Base-by-base conservation (phyloP, 2,888 invertebrate species). In the Abrostola tripartita region DNA sequence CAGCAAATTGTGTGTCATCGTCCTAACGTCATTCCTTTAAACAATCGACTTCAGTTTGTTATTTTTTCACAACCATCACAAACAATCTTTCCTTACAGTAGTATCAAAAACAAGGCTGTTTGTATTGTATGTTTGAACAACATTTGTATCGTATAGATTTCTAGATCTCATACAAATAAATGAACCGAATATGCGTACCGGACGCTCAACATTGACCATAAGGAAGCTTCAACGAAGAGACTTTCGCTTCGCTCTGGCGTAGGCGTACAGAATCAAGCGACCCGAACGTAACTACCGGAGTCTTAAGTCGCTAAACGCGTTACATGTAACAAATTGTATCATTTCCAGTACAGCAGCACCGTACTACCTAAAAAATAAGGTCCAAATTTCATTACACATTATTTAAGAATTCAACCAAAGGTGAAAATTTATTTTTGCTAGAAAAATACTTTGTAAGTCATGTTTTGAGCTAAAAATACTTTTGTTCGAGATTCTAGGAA, bases 171-270 rank as follows among this genome's bases (percentile, higher is more conserved):
- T 70, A 6, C 1, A 5, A 50, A 50, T 53, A 9, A 60, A 65
- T 47, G 40, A 7, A 12, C 7, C 1, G 51, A 63, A 52, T n/a
- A 49, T 61, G 35, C 40, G 35, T 38, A 9, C 57, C 41, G 61
- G 52, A 68, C 37, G 42, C n/a, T 55, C 40, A 47, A 62, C 37
- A 56, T 36, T 42, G 50, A 24, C 51, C 49, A 72, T 68, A 61
- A 67, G 70, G 70, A 73, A 66, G 38, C 38, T 24, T 12, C 44
- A 47, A 59, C 60, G 38, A 63, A 49, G 41, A 44, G 36, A 24
- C 57, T 49, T 53, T 61, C 52, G 47, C 54, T 52, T 41, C n/a
- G 12, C 35, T 35, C 6, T 5, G 10, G 10, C 52, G 49, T 24
- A 52, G 49, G 52, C 61, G 50, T 64, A 62, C 37, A 53, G 37